Evolutionary conservation across 2,797 vertebrate species (phyloP).

Genomic region (Chromobotia macracanthus): DNA sequence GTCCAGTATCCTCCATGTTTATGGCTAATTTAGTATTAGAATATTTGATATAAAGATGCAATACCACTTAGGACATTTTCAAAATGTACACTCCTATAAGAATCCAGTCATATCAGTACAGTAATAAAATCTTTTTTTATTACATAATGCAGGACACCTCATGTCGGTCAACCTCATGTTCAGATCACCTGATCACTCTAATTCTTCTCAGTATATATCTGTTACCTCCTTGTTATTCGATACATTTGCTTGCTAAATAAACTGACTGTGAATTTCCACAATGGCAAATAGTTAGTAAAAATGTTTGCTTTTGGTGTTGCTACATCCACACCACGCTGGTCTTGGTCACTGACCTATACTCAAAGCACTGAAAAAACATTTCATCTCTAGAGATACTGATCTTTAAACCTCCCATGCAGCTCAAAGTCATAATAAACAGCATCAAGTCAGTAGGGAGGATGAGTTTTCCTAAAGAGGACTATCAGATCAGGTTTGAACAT

Average conservation of each 20-base stretch:
- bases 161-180: neutral
- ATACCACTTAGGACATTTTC: too few relatives aligned
- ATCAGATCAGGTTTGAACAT: conserved; percentile 29
- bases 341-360: conserved; percentile 49
- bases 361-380: conserved; percentile 7
- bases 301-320: neutral
- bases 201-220: neutral
- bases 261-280: neutral
- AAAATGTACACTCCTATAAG: too few relatives aligned
- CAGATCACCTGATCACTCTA: neutral
- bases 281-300: neutral
- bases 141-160: neutral
- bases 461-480: conserved; percentile 40
- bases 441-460: conserved; percentile 24
- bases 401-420: conserved; percentile 41
- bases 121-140: neutral
- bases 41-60: neutral
- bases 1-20: neutral
- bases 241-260: neutral
- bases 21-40: neutral
- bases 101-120: neutral
- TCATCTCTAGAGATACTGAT: conserved; percentile 37
- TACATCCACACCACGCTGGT: conserved; percentile 21
- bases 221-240: neutral
- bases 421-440: conserved; percentile 48